phyloP scores from a whole-genome alignment of 2,113 vertebrate species.

The Chloropsis cyanopogon region DNA sequence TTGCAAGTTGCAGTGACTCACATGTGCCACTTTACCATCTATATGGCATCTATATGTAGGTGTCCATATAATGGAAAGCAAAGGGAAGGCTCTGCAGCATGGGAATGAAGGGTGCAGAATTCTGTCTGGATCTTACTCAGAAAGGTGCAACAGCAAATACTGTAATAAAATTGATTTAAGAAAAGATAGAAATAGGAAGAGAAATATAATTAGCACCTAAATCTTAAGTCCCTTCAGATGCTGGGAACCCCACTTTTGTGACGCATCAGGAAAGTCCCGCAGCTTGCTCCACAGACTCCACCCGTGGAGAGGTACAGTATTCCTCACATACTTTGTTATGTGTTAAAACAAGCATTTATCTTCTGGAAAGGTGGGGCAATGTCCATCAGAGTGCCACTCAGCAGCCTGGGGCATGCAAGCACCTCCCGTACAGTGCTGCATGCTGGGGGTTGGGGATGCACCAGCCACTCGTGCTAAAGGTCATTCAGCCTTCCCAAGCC shows the following conservation, averaged over 20 bases:
- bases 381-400: not conserved
- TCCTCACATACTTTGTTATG: not conserved
- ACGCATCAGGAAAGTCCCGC: not conserved
- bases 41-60: too few relatives aligned
- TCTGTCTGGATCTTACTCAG: not conserved
- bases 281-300: not conserved
- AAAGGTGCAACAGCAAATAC: not conserved
- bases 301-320: not conserved
- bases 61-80: not conserved
- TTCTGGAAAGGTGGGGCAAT: not conserved
- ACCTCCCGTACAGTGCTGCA: not conserved
- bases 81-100: not conserved
- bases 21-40: not conserved
- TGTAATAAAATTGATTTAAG: not conserved
- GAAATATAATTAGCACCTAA: not conserved
- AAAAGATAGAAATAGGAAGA: not conserved
- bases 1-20: not conserved
- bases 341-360: not conserved
- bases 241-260: accelerated
- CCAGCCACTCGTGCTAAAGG: not conserved
- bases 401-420: not conserved
- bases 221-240: not conserved
- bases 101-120: not conserved
- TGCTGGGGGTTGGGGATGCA: accelerated
- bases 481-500: not conserved